Evolutionary conservation across 2,113 vertebrate species (phyloP).

Genomic region (Cebidichthys violaceus): DNA sequence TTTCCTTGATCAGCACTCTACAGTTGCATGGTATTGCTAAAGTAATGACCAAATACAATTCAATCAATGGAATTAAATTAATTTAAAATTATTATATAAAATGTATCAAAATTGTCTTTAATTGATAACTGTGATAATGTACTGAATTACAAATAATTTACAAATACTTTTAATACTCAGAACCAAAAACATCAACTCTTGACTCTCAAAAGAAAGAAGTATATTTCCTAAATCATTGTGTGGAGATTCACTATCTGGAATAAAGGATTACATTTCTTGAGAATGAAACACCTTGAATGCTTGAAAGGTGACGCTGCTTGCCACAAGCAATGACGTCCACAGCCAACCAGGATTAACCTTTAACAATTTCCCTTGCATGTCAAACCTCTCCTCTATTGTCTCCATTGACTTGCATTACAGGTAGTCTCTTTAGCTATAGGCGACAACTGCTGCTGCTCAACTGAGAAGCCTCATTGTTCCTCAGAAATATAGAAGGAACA

Average conservation of each 20-base stretch:
- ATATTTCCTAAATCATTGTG: neutral
- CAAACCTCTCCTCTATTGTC: conserved; percentile 58
- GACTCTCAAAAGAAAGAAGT: neutral
- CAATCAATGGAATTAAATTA: neutral
- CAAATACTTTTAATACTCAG: neutral
- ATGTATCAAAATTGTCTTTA: neutral
- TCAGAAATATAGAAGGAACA: conserved; percentile 50
- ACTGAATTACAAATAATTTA: neutral
- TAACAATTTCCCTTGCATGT: conserved; percentile 53
- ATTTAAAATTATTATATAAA: neutral
- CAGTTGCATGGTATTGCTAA: neutral
- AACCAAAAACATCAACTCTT: neutral
- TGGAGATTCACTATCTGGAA: conserved; percentile 3
- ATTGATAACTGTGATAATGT: neutral
- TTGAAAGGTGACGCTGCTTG: conserved; percentile 62
- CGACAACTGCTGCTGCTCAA: conserved; percentile 52
- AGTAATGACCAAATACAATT: neutral
- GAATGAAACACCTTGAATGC: conserved; percentile 45
- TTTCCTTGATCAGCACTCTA: neutral
- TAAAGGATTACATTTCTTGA: conserved; percentile 26
- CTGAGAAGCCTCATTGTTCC: conserved; percentile 65
- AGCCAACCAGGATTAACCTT: conserved; percentile 52
- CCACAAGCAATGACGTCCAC: conserved; percentile 56
- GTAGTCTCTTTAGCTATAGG: conserved; percentile 62
- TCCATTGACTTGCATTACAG: conserved; percentile 34